A percentile compares a stretch with the other conserved stretches of the same genome.
Evolutionary conservation across 2,888 invertebrate species (phyloP).

Genomic region (Drosophila koepferae): DNA sequence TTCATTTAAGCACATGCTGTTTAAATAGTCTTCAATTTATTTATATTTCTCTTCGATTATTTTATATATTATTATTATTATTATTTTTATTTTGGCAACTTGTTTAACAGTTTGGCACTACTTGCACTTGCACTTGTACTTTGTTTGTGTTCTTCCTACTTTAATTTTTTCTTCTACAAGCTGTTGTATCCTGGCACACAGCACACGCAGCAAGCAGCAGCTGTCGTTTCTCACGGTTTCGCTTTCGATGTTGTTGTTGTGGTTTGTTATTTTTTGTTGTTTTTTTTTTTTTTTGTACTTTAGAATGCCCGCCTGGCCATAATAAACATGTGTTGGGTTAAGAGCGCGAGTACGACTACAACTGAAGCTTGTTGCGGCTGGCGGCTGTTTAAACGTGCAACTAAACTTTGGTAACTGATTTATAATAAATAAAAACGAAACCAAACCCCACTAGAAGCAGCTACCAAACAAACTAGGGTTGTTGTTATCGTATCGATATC

Average conservation of each 20-base stretch:
- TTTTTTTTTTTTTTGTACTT: conserved; percentile 25
- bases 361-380: conserved; percentile 65
- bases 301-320: conserved; percentile 33
- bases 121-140: conserved; percentile 29
- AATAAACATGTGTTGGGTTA: conserved; percentile 32
- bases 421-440: conserved; percentile 76
- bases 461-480: conserved; percentile 66
- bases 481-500: conserved; percentile 58
- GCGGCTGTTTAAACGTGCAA: conserved; percentile 68
- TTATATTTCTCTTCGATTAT: neutral
- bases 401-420: conserved; percentile 70
- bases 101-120: conserved; percentile 74
- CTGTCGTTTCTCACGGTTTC: conserved; percentile 80
- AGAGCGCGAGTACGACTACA: conserved; percentile 44
- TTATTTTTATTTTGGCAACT: conserved; percentile 64
- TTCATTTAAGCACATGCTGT: conserved; percentile 80
- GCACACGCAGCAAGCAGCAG: conserved; percentile 74
- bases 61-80: neutral
- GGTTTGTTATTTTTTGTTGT: conserved; percentile 34
- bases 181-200: conserved; percentile 42
- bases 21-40: conserved; percentile 31
- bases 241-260: conserved; percentile 61
- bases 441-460: conserved; percentile 64
- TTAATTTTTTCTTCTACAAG: conserved; percentile 39
- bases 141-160: conserved; percentile 43